Evolutionary conservation across 2,888 invertebrate species (phyloP), one percentile per base, ranked within the genome.

Genomic region (Blera fallax): DNA sequence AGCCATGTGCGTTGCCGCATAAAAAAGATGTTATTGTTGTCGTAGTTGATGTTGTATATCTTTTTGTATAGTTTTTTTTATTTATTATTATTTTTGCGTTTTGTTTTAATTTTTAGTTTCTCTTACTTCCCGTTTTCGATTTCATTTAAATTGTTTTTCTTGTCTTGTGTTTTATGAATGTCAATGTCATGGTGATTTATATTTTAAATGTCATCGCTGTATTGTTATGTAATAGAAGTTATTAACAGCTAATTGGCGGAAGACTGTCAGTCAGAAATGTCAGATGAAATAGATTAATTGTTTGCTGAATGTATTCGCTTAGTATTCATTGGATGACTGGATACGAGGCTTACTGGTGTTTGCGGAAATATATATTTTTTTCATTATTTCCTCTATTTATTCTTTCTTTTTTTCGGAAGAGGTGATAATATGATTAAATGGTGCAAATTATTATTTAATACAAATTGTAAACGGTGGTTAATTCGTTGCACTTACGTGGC

Each of bases 141-240:
- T 76, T 56, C 21, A 21, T 70, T 56, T 56, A 1, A 24, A 54
- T 45, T 43, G 18, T 21, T 3, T 14, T 48, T 16, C 34, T 34
- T 29, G 18, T 34, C 29, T 56, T 52, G 56, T 48, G 45, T 29
- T 37, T 34, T 18, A 29, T 74, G 65, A 74, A 65, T 74, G 74
- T 74, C 74, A 74, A 74, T 74, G 76, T 65, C 76, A 76, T 56
- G 18, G 10, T 10, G 45, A 32, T 29, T 52, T 43, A 2, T 43
- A 21, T 48, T 48, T 32, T 34, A 54, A 65, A 65, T 74, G 64
- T 74, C 74, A 65, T 54, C 74, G 56, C 56, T 27, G 27, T 67
- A 32, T 29, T 27, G 65, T 58, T 67, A 67, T 34, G 45, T 58
- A 67, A 67, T 56, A 45, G 34, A 11, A 45, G 11, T 37, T 43